Base-by-base conservation (phyloP, 2,888 invertebrate species). In the Melanophora roralis region DNA sequence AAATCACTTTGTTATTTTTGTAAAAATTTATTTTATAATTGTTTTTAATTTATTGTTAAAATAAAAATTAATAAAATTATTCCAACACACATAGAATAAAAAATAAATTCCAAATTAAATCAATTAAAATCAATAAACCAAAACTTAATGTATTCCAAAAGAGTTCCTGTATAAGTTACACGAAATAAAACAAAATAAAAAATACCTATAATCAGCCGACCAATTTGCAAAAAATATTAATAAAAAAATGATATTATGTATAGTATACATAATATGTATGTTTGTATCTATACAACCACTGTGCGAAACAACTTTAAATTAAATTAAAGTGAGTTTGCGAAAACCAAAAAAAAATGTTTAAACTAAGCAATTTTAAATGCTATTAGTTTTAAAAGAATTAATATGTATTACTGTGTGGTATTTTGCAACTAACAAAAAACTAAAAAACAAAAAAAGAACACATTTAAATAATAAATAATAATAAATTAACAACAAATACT, bases 161-260 rank as follows among this genome's bases (percentile, higher is more conserved):
- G 85, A 86, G 86, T 86, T 86, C 86, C 86, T 86, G 69, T 84
- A 85, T 85, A 83, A n/a, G n/a, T n/a, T n/a, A 82, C 71, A 76
- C 73, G 81, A 71, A 69, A 45, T 53, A 36, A 69, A 27, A 32
- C 27, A 59, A 69, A 27, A 27, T 6, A 27, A 27, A 3, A 27
- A 27, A 27, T 27, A n/a, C n/a, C n/a, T n/a, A n/a, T 27, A 27
- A 27, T 8, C 49, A 62, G 51, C n/a, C 65, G 65, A 55, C 71
- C 64, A 78, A 67, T 74, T 67, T 71, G 74, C 64, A 77, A 62
- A 79, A 65, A 55, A 65, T 76, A 82, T 71, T 81, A 81, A 81
- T 36, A 60, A 19, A 43, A 60, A 19, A 34, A 53, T 38, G n/a
- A n/a, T n/a, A n/a, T n/a, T n/a, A n/a, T n/a, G n/a, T n/a, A n/a